Conservation (phyloP, 2,888 invertebrate species). For the Actias luna region DNA sequence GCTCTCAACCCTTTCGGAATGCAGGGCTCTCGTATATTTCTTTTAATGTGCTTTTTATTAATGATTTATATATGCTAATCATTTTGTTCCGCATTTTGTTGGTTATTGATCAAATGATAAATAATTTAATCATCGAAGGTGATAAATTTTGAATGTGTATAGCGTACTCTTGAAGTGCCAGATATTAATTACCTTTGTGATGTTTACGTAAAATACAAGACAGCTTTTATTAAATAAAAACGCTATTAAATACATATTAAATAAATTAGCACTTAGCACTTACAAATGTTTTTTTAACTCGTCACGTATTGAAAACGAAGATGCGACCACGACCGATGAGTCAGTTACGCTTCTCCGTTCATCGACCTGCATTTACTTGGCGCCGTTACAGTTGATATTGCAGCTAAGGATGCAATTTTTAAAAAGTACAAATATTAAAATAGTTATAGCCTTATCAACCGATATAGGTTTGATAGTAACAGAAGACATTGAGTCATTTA, state of each 20-base stretch:
- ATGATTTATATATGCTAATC: not conserved
- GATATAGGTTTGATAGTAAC: constrained; percentile 5
- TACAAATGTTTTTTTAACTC: constrained; percentile 36
- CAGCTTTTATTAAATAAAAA: too few relatives aligned
- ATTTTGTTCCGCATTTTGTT: not conserved
- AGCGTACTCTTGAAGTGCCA: not conserved
- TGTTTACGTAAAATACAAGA: not conserved
- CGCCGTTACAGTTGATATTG: constrained; percentile 54
- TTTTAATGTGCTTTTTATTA: constrained; percentile 31
- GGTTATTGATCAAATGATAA: not conserved
- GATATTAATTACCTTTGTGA: not conserved
- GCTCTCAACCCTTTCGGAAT: constrained; percentile 45
- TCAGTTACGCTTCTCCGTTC: constrained; percentile 63
- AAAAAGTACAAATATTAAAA: not conserved
- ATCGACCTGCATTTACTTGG: constrained; percentile 61
- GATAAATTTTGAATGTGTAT: not conserved
- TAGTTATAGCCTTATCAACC: not conserved
- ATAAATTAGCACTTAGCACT: constrained; percentile 42
- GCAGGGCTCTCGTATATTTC: constrained; percentile 46
- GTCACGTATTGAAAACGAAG: constrained; percentile 34
- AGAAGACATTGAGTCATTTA: constrained; percentile 46
- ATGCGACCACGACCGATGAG: constrained; percentile 55
- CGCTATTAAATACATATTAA: not conserved
- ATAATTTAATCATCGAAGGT: not conserved
- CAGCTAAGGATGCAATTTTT: constrained; percentile 31